Percentiles rank a stretch among this genome's conserved stretches.
Conservation (phyloP, 1,140 invertebrate species). For the Cyphomyrmex costatus region DNA sequence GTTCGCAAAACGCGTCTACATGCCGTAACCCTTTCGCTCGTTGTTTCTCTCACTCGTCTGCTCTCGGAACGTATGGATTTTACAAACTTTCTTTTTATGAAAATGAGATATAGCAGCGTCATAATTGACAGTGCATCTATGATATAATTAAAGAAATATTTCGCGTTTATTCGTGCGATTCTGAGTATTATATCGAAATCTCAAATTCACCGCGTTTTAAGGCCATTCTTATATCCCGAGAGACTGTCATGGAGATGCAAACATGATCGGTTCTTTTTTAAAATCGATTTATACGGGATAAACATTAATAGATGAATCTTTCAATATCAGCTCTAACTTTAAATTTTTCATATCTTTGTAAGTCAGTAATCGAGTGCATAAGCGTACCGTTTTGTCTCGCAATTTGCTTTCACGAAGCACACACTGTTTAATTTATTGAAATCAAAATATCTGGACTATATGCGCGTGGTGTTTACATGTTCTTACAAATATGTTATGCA, state of each 20-base stretch:
- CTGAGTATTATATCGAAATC: conserved; percentile 46
- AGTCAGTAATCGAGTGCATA: conserved; percentile 56
- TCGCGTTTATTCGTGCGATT: conserved; percentile 55
- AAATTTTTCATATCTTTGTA: conserved; percentile 62
- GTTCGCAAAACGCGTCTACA: conserved; percentile 34
- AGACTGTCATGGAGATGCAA: conserved; percentile 65
- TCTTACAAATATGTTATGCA: conserved; percentile 22
- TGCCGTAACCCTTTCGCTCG: conserved; percentile 49
- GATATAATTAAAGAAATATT: conserved; percentile 52
- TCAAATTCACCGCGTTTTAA: conserved; percentile 67
- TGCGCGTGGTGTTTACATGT: not conserved
- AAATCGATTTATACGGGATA: conserved; percentile 52
- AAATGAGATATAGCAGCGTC: conserved; percentile 35
- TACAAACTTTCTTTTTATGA: conserved; percentile 41
- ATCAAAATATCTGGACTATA: conserved; percentile 17
- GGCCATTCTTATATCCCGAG: conserved; percentile 69
- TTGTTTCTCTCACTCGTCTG: conserved; percentile 48
- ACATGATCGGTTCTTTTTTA: conserved; percentile 14
- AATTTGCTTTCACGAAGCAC: conserved; percentile 35
- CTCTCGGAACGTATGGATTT: conserved; percentile 49
- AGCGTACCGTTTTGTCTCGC: conserved; percentile 55
- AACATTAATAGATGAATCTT: conserved; percentile 31
- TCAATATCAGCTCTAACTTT: conserved; percentile 44
- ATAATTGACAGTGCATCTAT: not conserved
- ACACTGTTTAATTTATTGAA: conserved; percentile 37